Conservation (phyloP, 92 coral and sea anemone genomes). For the Meandrina meandrites region DNA sequence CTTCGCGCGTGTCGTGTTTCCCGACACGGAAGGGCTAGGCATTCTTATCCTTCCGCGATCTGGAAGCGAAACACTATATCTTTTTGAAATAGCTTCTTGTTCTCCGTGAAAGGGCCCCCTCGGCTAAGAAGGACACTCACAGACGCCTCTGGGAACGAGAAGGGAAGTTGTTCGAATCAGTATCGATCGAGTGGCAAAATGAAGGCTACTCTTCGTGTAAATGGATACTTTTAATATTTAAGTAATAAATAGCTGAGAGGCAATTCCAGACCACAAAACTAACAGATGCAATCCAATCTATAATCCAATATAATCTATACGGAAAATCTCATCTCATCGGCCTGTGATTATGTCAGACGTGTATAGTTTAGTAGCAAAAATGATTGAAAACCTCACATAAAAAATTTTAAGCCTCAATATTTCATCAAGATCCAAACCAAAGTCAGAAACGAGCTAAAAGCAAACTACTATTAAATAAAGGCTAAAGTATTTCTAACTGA, state of each 20-base stretch:
- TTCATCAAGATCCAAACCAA: not conserved
- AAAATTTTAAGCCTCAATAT: not conserved
- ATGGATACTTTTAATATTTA: not conserved
- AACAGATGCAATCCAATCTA: not conserved
- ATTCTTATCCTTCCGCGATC: no score
- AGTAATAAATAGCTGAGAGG: not conserved
- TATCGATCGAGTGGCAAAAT: not conserved
- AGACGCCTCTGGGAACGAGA: no score
- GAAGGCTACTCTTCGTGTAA: not conserved
- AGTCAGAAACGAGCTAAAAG: not conserved
- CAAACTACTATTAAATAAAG: not conserved
- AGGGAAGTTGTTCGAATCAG: not conserved
- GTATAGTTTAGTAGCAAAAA: not conserved
- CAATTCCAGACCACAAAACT: not conserved
- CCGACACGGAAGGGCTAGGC: no score
- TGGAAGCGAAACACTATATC: no score
- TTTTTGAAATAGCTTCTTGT: no score
- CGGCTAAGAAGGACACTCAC: no score
- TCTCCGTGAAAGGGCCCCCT: no score
- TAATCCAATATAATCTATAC: no score
- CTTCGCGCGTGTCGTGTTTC: no score
- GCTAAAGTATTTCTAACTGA: not conserved
- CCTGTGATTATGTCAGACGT: not conserved
- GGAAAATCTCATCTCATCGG: not conserved
- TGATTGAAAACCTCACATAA: not conserved